phyloP scores from a whole-genome alignment of 2,888 invertebrate genomes.

The Ommatoiulus sabulosus region DNA sequence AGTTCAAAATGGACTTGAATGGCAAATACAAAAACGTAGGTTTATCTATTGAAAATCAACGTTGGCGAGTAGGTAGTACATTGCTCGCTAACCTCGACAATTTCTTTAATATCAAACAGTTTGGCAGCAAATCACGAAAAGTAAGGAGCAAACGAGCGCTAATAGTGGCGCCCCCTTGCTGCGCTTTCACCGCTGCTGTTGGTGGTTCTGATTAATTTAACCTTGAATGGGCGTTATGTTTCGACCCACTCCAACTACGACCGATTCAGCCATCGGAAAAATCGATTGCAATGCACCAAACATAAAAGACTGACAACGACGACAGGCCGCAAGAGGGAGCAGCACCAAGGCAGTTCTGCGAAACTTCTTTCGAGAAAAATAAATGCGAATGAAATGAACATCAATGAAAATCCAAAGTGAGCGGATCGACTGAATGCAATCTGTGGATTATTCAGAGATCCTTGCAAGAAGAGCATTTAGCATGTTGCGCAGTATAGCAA shows the following conservation, averaged over 20 bases:
- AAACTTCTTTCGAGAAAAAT: neutral
- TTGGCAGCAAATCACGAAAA: neutral
- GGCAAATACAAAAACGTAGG: neutral
- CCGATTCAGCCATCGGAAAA: slow-evolving; percentile 32
- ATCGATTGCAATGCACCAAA: slow-evolving; percentile 38
- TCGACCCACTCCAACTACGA: slow-evolving; percentile 10
- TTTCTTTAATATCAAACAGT: neutral
- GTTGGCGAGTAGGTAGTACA: neutral
- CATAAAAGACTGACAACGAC: neutral
- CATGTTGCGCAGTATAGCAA: neutral
- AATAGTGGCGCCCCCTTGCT: slow-evolving; percentile 22
- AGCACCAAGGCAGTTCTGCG: neutral
- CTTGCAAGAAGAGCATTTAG: neutral
- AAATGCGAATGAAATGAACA: neutral
- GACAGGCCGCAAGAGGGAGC: neutral
- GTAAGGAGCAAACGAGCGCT: neutral
- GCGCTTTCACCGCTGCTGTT: neutral
- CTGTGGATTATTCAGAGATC: neutral
- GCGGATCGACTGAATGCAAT: neutral
- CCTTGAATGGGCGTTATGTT: slow-evolving; percentile 40
- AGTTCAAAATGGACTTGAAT: neutral
- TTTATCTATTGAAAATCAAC: neutral
- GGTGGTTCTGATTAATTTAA: slow-evolving; percentile 12
- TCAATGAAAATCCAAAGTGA: neutral
- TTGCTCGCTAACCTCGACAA: neutral